phyloP scores from a whole-genome alignment of 2,888 invertebrate genomes.

The Himalopsyche japonica region DNA sequence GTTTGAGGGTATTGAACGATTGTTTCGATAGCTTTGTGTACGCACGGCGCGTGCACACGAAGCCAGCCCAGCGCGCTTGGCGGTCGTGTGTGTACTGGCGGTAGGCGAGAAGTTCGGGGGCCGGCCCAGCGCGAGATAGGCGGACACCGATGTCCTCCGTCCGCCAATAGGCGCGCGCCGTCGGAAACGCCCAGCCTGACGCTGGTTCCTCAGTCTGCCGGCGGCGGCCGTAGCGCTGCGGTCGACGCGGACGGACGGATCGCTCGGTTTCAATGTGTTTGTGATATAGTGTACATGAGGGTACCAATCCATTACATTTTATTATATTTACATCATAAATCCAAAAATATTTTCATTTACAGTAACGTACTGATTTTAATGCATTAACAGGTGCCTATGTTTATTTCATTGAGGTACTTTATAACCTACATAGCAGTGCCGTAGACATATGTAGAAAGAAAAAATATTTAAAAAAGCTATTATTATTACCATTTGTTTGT shows the following conservation, averaged over 20 bases:
- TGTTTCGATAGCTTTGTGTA: conserved; percentile 36
- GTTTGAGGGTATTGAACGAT: conserved; percentile 35
- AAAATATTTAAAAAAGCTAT: no score
- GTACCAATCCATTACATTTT: not conserved
- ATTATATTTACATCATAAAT: not conserved
- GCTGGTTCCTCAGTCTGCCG: conserved; percentile 33
- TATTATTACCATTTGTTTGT: no score
- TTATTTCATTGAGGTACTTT: no score
- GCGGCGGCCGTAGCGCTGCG: conserved; percentile 15
- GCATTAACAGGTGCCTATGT: not conserved
- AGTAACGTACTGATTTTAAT: not conserved
- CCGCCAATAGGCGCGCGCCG: conserved; percentile 44
- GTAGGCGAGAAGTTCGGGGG: conserved; percentile 48
- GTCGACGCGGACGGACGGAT: not conserved
- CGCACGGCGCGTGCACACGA: conserved; percentile 23
- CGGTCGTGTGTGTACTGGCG: conserved; percentile 62
- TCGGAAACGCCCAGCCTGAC: conserved; percentile 45
- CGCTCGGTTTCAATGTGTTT: not conserved
- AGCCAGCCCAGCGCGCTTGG: conserved; percentile 50
- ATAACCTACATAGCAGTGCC: not conserved
- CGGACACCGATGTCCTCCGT: conserved; percentile 43
- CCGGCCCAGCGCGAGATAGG: conserved; percentile 44
- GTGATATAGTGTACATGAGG: not conserved
- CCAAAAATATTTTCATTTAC: not conserved
- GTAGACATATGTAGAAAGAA: not conserved